Conservation (phyloP, 2,113 vertebrate species). For the Aldabrachelys gigantea region DNA sequence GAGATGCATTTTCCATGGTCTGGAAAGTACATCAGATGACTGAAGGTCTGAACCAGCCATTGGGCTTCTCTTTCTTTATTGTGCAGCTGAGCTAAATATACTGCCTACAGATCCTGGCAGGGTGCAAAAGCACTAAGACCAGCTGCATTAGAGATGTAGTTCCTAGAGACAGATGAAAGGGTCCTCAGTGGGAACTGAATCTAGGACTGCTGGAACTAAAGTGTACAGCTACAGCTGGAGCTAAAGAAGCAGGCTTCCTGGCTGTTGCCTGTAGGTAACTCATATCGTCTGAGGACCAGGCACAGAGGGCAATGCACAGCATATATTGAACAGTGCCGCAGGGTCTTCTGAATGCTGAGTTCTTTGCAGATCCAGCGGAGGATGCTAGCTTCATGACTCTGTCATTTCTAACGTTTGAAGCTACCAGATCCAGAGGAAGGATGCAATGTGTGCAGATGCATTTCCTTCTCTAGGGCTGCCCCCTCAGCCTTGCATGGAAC, state of each 20-base stretch:
- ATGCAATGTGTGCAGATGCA: neutral
- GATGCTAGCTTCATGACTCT: neutral
- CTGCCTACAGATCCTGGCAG: neutral
- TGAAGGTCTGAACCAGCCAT: neutral
- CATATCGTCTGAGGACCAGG: neutral
- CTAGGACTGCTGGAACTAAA: fast-evolving
- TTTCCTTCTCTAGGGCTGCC: neutral
- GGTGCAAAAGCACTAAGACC: neutral
- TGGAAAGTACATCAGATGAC: neutral
- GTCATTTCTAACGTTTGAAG: neutral
- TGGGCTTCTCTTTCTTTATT: neutral
- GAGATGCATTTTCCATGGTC: neutral
- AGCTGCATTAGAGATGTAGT: neutral
- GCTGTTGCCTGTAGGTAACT: neutral
- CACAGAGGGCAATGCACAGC: neutral
- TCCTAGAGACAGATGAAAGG: slow-evolving; percentile 8
- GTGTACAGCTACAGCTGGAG: neutral
- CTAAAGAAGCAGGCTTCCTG: neutral
- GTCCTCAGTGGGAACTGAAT: fast-evolving
- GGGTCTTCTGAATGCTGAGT: neutral
- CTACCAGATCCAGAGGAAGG: neutral
- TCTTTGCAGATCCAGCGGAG: neutral
- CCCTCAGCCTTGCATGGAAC: neutral
- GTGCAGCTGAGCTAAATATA: neutral
- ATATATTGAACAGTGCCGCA: neutral